Percentiles rank a stretch among this genome's conserved stretches.
phyloP scores from a whole-genome alignment of 2,888 invertebrate genomes.

The Ephialtes manifestator region DNA sequence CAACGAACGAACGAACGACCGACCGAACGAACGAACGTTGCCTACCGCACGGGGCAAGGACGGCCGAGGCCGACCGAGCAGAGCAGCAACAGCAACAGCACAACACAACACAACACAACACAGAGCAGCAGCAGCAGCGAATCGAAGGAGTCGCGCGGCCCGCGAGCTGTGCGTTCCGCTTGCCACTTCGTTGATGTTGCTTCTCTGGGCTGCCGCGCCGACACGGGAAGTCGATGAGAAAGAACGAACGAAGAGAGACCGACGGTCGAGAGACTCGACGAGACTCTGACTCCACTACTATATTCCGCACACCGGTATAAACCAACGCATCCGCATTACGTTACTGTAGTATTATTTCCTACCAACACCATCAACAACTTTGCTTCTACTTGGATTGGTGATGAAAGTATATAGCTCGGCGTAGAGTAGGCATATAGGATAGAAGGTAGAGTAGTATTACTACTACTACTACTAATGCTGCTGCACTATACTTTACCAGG shows the following conservation, averaged over 20 bases:
- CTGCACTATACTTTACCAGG: neutral
- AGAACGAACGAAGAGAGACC: conserved; percentile 66
- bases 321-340: conserved; percentile 44
- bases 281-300: conserved; percentile 1
- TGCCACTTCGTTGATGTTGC: conserved; percentile 39
- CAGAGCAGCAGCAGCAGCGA: neutral
- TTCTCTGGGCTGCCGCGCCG: conserved; percentile 31
- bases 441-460: neutral
- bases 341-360: conserved; percentile 14
- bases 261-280: conserved; percentile 59
- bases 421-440: neutral
- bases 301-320: conserved; percentile 16
- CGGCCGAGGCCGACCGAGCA: conserved; percentile 85
- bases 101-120: conserved; percentile 11
- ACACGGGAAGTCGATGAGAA: conserved; percentile 72
- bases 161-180: conserved; percentile 15
- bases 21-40: conserved; percentile 78
- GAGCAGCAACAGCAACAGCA: conserved; percentile 47
- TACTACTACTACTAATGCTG: neutral
- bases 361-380: conserved; percentile 35
- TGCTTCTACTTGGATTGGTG: conserved; percentile 13
- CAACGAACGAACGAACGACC: conserved; percentile 58
- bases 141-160: conserved; percentile 32
- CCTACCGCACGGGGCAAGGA: conserved; percentile 84
- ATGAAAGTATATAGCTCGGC: conserved; percentile 10